phyloP scores from a whole-genome alignment of 2,888 invertebrate species.

The Pimpla rufipes region DNA sequence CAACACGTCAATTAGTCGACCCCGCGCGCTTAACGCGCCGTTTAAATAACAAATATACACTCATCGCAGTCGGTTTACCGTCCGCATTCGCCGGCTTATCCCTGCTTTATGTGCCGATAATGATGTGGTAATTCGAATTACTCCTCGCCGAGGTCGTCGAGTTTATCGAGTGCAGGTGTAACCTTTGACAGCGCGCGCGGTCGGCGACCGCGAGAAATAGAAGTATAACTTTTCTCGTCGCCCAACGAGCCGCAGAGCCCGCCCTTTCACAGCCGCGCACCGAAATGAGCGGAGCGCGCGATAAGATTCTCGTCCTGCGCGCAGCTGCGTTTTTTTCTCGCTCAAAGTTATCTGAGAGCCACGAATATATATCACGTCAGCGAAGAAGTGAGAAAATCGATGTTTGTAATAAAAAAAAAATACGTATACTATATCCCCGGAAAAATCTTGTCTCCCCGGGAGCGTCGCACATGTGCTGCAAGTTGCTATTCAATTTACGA shows the following conservation, averaged over 20 bases:
- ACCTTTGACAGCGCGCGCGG: slow-evolving; percentile 50
- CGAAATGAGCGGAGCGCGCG: slow-evolving; percentile 23
- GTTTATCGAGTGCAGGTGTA: slow-evolving; percentile 63
- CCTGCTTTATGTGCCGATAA: slow-evolving; percentile 33
- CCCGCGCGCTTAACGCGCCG: background rate
- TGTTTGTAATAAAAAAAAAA: slow-evolving; percentile 45
- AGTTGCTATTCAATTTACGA: slow-evolving; percentile 64
- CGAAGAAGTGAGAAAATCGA: slow-evolving; percentile 56
- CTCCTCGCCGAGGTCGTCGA: slow-evolving; percentile 29
- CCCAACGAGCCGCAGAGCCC: background rate
- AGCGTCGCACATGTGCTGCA: slow-evolving; percentile 48
- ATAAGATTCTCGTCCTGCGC: slow-evolving; percentile 47
- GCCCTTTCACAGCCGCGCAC: slow-evolving; percentile 6
- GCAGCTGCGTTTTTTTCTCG: slow-evolving; percentile 59
- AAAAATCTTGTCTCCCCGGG: slow-evolving; percentile 9
- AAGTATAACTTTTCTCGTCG: background rate
- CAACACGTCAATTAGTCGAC: slow-evolving; percentile 49
- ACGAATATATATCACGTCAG: slow-evolving; percentile 52
- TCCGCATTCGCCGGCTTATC: slow-evolving; percentile 28
- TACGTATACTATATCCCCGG: background rate
- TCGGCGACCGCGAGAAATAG: background rate
- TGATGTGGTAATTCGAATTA: slow-evolving; percentile 40
- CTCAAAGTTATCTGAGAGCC: slow-evolving; percentile 39
- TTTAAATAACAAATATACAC: slow-evolving; percentile 27
- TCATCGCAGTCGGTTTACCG: background rate